Evolutionary conservation across 2,888 invertebrate species (phyloP), one percentile per base, ranked within the genome.

Genomic region (Cybosia mesomella): DNA sequence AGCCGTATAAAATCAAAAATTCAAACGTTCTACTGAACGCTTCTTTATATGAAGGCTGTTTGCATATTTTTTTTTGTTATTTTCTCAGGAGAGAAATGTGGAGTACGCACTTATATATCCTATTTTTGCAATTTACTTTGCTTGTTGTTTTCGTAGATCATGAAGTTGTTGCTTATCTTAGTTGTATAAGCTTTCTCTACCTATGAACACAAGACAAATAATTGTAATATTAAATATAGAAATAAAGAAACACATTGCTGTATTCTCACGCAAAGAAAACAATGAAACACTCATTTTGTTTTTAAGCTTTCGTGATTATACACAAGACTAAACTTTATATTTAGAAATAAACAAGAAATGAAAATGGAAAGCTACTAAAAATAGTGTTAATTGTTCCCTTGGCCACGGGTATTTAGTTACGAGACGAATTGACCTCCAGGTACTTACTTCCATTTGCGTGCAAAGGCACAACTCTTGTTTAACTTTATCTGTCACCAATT

Each of bases 401-500:
- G n/a, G n/a, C n/a, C n/a, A n/a, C 36, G 39, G 3, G 0, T 39
- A 39, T 39, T 39, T 15, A 15, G 39, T 39, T 10, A 15, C 39
- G 15, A 39, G n/a, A n/a, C n/a, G 10, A 15, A 36, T 22, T 21
- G 21, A 15, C 34, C 36, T 58, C 8, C 36, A 58, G 34, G 7
- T 58, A 28, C 28, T 28, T 32, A 43, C 43, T 43, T 43, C 43
- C 18, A 43, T 49, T 49, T 18, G n/a, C 21, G 22, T 8, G 15
- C 49, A 32, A 61, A 28, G 21, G 7, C 13, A 61, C 22, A n/a
- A 22, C n/a, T 49, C 21, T 61, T 61, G 49, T 32, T 61, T 49
- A 49, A 49, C n/a, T 59, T 24, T 59, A 59, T 39, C 24, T 59
- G 59, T 39, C 59, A 24, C 24, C 59, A 24, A 36, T 59, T 59